Conservation (phyloP, 1,140 invertebrate genomes). For the Ectropis grisescens region DNA sequence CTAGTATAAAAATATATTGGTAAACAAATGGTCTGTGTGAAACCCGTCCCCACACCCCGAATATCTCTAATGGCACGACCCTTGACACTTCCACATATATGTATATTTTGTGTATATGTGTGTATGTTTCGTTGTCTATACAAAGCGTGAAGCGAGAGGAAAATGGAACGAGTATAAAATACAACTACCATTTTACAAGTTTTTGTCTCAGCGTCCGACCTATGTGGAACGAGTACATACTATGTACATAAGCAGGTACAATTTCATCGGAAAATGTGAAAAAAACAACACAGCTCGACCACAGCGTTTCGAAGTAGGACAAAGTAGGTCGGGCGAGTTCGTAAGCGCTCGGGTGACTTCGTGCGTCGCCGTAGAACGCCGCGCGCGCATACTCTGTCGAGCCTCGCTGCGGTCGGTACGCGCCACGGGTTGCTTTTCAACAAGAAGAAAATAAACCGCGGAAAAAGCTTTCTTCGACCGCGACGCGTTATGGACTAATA, state of each 20-base stretch:
- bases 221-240: too few species aligned
- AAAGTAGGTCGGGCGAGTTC: conserved; percentile 54
- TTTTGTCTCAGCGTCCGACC: too few species aligned
- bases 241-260: conserved; percentile 20
- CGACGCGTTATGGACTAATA: conserved; percentile 34
- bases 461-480: conserved; percentile 28
- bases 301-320: conserved; percentile 46
- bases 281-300: conserved; percentile 48
- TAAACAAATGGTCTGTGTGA: too few species aligned
- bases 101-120: too few species aligned
- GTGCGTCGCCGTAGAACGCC: conserved; percentile 27
- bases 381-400: conserved; percentile 46
- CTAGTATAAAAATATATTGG: too few species aligned
- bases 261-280: conserved; percentile 64
- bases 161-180: too few species aligned
- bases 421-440: conserved; percentile 8
- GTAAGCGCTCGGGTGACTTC: conserved; percentile 31
- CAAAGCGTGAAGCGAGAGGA: too few species aligned
- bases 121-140: too few species aligned
- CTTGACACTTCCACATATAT: too few species aligned
- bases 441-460: conserved; percentile 20
- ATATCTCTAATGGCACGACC: too few species aligned
- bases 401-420: conserved; percentile 34
- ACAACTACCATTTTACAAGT: too few species aligned
- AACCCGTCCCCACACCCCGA: too few species aligned